Evolutionary conservation across 2,888 invertebrate species (phyloP).

Genomic region (Cremastinae sp.): DNA sequence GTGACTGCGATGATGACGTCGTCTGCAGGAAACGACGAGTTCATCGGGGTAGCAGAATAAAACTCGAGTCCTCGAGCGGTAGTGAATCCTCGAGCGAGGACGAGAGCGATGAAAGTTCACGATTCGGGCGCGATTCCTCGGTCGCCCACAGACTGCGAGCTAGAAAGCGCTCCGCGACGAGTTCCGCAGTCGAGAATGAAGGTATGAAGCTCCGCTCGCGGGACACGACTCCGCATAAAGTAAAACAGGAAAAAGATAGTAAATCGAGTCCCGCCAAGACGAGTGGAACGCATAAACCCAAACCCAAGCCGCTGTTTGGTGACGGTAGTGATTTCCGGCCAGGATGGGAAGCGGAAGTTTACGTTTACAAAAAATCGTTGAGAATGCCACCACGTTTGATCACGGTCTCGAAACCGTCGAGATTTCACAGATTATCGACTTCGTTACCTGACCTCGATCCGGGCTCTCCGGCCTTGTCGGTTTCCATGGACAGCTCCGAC

Average conservation of each 20-base stretch:
- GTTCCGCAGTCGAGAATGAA: constrained; percentile 69
- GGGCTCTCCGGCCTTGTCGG: constrained; percentile 86
- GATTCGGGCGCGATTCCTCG: constrained; percentile 70
- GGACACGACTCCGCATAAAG: constrained; percentile 74
- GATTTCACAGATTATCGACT: constrained; percentile 86
- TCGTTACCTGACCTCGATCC: constrained; percentile 90
- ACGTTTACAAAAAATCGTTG: constrained; percentile 89
- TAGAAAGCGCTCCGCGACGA: constrained; percentile 72
- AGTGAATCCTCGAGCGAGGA: constrained; percentile 74
- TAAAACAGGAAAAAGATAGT: constrained; percentile 70
- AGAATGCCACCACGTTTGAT: constrained; percentile 91
- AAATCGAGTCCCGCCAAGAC: constrained; percentile 73
- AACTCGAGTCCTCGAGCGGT: constrained; percentile 75
- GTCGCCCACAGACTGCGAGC: constrained; percentile 76
- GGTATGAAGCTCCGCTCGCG: constrained; percentile 76
- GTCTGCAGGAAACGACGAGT: constrained; percentile 72
- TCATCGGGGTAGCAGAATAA: constrained; percentile 75
- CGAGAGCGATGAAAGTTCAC: constrained; percentile 71
- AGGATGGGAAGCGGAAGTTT: constrained; percentile 92
- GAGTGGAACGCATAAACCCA: constrained; percentile 66
- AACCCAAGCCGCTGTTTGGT: constrained; percentile 84
- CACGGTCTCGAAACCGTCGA: constrained; percentile 88
- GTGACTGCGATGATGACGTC: constrained; percentile 71
- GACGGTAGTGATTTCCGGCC: constrained; percentile 88
- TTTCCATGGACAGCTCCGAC: constrained; percentile 82